These are phyloP conservation scores for Agrochola macilenta DNA, from an alignment of 2,888 invertebrate species.

Conservation along the genomic window DNA sequence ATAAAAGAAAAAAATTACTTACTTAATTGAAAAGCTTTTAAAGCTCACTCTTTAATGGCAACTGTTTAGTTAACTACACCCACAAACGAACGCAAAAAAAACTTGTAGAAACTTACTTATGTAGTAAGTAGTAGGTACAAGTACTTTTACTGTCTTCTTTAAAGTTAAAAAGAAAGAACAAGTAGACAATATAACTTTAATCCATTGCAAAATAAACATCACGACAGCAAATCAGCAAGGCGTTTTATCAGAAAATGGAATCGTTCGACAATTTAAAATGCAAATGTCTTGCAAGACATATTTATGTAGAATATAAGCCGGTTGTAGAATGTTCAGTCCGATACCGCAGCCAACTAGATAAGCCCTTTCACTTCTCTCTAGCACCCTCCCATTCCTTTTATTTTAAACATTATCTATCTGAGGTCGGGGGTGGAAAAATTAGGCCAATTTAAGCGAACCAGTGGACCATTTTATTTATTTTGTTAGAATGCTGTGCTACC, in stretches of 20 bases:
- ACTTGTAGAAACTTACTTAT: too few species aligned
- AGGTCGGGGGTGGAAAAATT: constrained; percentile 67
- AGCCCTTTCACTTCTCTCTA: constrained; percentile 69
- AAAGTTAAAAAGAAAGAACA: not conserved
- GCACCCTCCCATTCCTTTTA: constrained; percentile 70
- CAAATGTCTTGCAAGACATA: constrained; percentile 62
- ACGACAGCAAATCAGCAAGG: constrained; percentile 51
- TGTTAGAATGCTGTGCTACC: constrained; percentile 51
- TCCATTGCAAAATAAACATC: constrained; percentile 52
- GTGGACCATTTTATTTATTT: constrained; percentile 61
- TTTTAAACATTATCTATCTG: constrained; percentile 81
- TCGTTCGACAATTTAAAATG: constrained; percentile 64
- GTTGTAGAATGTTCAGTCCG: constrained; percentile 65
- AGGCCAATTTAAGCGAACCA: constrained; percentile 58
- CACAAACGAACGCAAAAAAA: not conserved
- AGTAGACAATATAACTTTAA: constrained; percentile 26
- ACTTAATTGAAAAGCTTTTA: constrained; percentile 16
- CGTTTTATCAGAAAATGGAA: constrained; percentile 67
- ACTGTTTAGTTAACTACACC: not conserved
- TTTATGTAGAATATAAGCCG: constrained; percentile 74
- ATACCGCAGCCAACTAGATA: constrained; percentile 81
- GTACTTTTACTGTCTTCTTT: not conserved
- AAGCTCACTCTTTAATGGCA: not conserved
- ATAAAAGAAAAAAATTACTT: constrained; percentile 1
- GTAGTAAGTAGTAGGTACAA: not conserved